Evolutionary conservation across 2,797 vertebrate species (phyloP).

Genomic region (Megaceryle alcyon): DNA sequence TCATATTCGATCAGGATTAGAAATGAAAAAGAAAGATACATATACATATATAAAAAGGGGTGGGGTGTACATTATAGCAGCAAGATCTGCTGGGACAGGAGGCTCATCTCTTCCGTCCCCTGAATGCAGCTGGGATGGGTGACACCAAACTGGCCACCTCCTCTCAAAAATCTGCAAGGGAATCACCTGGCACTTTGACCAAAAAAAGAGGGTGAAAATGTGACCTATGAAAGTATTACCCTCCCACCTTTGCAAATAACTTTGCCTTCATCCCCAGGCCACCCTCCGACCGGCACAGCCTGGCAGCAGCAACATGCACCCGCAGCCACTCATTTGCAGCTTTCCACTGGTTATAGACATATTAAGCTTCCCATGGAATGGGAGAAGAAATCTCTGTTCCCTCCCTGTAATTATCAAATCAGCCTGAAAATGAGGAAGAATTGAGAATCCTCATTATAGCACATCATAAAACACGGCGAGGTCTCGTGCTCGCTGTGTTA

Average conservation of each 20-base stretch:
- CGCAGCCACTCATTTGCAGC: neutral
- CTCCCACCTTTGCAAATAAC: neutral
- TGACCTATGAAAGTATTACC: neutral
- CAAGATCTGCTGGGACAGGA: neutral
- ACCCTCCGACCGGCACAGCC: neutral
- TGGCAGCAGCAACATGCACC: rapidly evolving
- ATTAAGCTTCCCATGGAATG: constrained; percentile 3
- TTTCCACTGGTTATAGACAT: neutral
- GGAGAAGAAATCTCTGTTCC: constrained; percentile 19
- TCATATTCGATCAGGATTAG: neutral
- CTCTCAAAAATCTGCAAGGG: neutral
- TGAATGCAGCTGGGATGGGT: rapidly evolving
- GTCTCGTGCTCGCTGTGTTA: constrained; percentile 11
- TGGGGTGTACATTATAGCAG: neutral
- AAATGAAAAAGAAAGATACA: neutral
- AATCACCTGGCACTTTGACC: neutral
- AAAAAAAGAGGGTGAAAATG: neutral
- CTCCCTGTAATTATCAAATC: constrained; percentile 67
- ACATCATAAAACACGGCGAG: constrained; percentile 57
- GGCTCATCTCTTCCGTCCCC: neutral
- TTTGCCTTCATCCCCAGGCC: neutral
- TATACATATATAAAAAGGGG: no score
- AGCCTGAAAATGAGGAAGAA: constrained; percentile 32
- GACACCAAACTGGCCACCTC: neutral
- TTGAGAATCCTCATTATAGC: constrained; percentile 65